A percentile compares a stretch with the other conserved stretches of the same genome.
Conservation (phyloP, 2,888 invertebrate genomes). For the Hanleya hanleyi region DNA sequence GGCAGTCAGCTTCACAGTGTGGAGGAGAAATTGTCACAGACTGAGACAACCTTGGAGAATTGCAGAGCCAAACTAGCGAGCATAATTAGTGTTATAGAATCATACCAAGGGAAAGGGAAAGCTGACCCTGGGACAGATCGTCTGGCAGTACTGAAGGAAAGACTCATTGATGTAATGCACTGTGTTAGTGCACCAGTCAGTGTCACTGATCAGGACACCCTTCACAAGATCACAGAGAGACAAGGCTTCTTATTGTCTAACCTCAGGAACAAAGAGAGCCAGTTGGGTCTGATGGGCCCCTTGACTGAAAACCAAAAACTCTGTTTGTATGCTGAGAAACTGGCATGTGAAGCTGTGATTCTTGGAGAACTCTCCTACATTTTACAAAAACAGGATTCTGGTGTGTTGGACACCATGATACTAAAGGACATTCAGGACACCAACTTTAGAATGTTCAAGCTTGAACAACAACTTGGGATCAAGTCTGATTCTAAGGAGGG, state of each 20-base stretch:
- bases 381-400: slow-evolving; percentile 42
- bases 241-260: neutral
- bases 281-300: neutral
- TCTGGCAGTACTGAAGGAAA: neutral
- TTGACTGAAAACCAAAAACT: neutral
- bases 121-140: neutral
- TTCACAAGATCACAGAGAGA: neutral
- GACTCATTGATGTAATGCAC: neutral
- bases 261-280: neutral
- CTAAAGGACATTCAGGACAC: slow-evolving; percentile 4
- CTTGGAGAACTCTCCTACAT: slow-evolving; percentile 62
- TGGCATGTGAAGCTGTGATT: slow-evolving; percentile 63
- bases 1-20: neutral
- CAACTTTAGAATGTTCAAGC: neutral
- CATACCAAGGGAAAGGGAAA: slow-evolving; percentile 1
- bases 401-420: neutral
- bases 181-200: neutral
- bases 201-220: neutral
- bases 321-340: slow-evolving; percentile 54
- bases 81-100: neutral
- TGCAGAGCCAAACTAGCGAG: neutral
- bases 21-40: neutral
- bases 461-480: slow-evolving; percentile 6
- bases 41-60: neutral
- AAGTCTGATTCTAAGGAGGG: neutral